A percentile compares a stretch with the other conserved stretches of the same genome.
phyloP scores from a whole-genome alignment of 2,113 vertebrate species.

The Sinocyclocheilus grahami region DNA sequence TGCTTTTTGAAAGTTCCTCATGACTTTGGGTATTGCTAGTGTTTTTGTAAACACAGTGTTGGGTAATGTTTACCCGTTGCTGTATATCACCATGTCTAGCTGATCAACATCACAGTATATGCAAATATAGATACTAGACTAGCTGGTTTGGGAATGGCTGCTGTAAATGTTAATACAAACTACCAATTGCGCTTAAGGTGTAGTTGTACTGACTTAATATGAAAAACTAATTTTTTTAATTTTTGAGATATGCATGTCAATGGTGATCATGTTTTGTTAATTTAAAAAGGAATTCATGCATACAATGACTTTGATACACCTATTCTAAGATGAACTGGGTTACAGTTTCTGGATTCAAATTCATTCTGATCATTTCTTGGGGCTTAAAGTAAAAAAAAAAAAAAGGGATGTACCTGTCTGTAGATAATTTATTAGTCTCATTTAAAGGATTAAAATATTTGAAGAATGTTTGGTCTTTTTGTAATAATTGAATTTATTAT shows the following conservation, averaged over 20 bases:
- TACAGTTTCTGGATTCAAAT: background rate
- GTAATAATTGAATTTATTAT: no score
- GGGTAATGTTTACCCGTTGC: constrained; percentile 5
- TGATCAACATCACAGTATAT: background rate
- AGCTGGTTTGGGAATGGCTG: background rate
- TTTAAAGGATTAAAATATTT: no score
- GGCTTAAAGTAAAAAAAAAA: no score
- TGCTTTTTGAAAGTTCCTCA: background rate
- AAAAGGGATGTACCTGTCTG: no score
- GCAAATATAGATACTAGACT: constrained; percentile 12
- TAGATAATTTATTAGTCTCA: no score
- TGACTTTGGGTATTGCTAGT: background rate
- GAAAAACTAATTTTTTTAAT: no score
- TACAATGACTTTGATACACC: background rate
- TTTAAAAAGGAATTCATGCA: background rate
- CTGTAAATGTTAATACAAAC: no score
- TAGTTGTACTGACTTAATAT: background rate
- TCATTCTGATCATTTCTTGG: background rate
- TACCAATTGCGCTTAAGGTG: background rate
- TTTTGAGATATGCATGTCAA: background rate
- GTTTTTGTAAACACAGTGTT: constrained; percentile 26
- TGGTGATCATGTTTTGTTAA: no score
- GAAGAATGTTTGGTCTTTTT: no score
- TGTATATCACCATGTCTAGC: background rate
- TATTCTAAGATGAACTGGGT: background rate